Evolutionary conservation across 2,113 vertebrate species (phyloP).

Genomic region (Burhinus oedicnemus): DNA sequence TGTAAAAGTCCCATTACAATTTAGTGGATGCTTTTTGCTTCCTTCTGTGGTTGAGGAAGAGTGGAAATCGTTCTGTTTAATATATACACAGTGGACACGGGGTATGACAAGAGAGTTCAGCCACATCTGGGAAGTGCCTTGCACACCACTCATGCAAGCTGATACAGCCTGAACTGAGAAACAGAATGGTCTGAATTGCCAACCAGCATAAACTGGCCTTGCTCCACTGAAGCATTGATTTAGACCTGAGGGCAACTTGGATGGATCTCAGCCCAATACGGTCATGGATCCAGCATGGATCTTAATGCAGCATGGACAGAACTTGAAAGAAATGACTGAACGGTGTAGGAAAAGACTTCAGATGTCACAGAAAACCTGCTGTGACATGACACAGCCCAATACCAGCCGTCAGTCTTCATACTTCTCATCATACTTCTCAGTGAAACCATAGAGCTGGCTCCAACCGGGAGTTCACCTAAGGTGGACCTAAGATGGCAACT

Average conservation of each 20-base stretch:
- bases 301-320: not conserved
- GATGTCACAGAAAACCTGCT: not conserved
- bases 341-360: not conserved
- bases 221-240: not conserved
- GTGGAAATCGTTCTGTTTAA: not conserved
- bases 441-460: not conserved
- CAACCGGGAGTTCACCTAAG: not conserved
- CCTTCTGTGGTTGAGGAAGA: not conserved
- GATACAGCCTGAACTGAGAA: not conserved
- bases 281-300: not conserved
- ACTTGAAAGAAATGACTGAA: not conserved
- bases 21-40: not conserved
- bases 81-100: not conserved
- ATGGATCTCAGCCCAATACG: not conserved
- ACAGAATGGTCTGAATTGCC: too few species aligned
- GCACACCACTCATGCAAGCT: not conserved
- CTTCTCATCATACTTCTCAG: not conserved
- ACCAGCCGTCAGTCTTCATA: not conserved
- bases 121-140: not conserved
- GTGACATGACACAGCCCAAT: not conserved
- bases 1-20: not conserved
- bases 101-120: not conserved
- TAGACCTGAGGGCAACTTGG: not conserved
- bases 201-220: not conserved
- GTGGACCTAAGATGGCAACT: not conserved